Evolutionary conservation across 2,113 vertebrate genomes (phyloP).

Genomic region (Strigops habroptila): DNA sequence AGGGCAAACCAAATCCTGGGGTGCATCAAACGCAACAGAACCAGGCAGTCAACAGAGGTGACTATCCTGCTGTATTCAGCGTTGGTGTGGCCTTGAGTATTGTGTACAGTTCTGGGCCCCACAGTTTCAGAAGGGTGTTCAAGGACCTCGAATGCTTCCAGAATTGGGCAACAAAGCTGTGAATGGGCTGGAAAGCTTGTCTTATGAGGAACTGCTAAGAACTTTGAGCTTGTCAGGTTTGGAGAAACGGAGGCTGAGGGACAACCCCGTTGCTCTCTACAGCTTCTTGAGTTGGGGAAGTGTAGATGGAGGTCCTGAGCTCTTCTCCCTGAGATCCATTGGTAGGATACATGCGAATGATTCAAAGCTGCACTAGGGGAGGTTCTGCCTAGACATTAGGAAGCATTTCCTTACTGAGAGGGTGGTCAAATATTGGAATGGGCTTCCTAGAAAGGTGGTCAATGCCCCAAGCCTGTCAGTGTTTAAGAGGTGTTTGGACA

Average conservation of each 20-base stretch:
- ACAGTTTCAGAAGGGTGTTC: neutral
- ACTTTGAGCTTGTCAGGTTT: neutral
- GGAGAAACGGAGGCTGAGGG: neutral
- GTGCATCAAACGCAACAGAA: neutral
- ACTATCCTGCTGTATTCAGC: fast-evolving
- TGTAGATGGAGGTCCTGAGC: neutral
- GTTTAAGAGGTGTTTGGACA: neutral
- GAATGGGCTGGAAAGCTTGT: neutral
- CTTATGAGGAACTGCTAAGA: fast-evolving
- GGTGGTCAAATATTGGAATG: neutral
- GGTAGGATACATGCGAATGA: fast-evolving
- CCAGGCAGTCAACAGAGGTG: fast-evolving
- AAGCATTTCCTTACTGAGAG: neutral
- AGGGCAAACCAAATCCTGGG: neutral
- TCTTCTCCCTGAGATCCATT: neutral
- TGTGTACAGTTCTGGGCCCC: neutral
- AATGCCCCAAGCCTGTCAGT: neutral
- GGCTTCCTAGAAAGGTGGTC: neutral
- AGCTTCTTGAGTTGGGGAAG: neutral
- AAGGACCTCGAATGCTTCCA: neutral
- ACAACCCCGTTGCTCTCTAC: neutral
- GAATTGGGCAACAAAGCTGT: neutral
- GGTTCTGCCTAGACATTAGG: neutral
- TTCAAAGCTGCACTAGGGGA: neutral
- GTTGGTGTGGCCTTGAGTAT: fast-evolving